These are phyloP conservation scores for Diorhabda carinulata DNA, from an alignment of 1,140 invertebrate genomes.

Conservation along the genomic window DNA sequence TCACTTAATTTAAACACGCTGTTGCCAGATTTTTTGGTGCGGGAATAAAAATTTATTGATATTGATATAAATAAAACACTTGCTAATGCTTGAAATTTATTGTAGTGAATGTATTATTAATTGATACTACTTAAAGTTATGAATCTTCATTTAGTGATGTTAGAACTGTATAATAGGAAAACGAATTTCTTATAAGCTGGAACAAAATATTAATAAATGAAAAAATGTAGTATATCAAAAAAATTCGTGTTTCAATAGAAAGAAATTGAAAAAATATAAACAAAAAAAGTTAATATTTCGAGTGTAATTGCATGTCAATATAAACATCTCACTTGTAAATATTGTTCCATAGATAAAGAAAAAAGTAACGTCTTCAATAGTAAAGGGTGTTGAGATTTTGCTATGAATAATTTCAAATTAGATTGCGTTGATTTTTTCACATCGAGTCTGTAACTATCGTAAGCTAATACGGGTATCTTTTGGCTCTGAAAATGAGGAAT, in stretches of 20 bases:
- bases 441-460: neutral
- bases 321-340: neutral
- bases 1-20: no score
- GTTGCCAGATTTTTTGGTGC: no score
- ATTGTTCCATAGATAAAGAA: neutral
- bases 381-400: neutral
- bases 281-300: no score
- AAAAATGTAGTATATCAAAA: no score
- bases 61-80: no score
- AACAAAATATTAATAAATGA: neutral
- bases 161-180: slow-evolving; percentile 6
- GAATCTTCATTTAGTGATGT: slow-evolving; percentile 9
- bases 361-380: neutral
- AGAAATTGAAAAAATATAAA: no score
- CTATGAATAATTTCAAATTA: neutral
- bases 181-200: slow-evolving; percentile 4
- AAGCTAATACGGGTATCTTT: neutral
- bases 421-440: neutral
- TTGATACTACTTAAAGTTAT: no score
- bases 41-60: no score
- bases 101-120: no score
- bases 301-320: no score
- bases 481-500: neutral
- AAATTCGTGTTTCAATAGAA: no score
- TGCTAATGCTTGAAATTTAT: no score